phyloP scores from a whole-genome alignment of 2,113 vertebrate species.

The Centrocercus urophasianus region DNA sequence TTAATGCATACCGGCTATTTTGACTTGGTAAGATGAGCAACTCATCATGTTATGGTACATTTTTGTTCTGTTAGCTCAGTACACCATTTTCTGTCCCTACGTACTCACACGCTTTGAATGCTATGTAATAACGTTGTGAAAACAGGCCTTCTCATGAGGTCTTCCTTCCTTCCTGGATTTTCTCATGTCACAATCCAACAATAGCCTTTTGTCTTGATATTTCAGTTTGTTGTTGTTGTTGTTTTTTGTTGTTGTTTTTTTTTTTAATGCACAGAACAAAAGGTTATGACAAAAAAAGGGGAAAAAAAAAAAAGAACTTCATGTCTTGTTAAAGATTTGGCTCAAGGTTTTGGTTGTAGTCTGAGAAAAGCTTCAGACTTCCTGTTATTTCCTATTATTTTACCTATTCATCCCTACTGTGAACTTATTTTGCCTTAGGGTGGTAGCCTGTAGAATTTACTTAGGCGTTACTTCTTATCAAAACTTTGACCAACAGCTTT shows the following conservation, averaged over 20 bases:
- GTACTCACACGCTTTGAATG: accelerated
- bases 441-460: not conserved
- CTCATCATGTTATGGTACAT: not conserved
- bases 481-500: constrained; percentile 23
- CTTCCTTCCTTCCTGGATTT: constrained; percentile 55
- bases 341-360: not conserved
- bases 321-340: constrained; percentile 12
- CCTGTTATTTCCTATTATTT: constrained; percentile 16
- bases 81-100: not conserved
- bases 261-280: not conserved
- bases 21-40: not conserved
- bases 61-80: not conserved
- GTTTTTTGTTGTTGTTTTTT: not conserved
- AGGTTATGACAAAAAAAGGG: not conserved
- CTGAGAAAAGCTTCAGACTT: constrained; percentile 28
- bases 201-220: constrained; percentile 37
- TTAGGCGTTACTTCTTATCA: constrained; percentile 1
- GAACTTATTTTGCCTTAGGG: not conserved
- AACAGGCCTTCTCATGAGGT: constrained; percentile 48
- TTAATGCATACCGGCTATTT: not conserved
- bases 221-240: not conserved
- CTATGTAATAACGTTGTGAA: constrained; percentile 37
- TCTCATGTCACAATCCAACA: constrained; percentile 33
- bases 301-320: not conserved
- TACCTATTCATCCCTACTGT: not conserved